Conservation (phyloP, 2,113 vertebrate species). For the Perca flavescens region DNA sequence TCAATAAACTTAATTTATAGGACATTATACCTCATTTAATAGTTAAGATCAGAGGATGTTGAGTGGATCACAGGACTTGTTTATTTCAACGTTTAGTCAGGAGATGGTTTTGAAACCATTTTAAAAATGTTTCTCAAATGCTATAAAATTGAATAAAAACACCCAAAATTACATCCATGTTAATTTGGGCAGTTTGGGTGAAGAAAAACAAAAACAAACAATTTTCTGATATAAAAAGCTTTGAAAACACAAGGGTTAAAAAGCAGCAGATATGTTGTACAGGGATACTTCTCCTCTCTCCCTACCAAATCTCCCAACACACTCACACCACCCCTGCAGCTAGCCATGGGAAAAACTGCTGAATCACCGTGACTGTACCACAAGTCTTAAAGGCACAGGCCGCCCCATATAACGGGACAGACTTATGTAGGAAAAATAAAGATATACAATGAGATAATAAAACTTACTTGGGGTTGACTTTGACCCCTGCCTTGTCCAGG, state of each 20-base stretch:
- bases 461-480: slow-evolving; percentile 92
- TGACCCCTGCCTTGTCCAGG: slow-evolving; percentile 90
- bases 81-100: no score
- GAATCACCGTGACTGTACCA: slow-evolving; percentile 80
- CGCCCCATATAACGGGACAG: background rate
- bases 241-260: background rate
- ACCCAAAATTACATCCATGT: no score
- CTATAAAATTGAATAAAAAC: no score
- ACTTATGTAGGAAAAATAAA: rapidly evolving
- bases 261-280: background rate
- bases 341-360: slow-evolving; percentile 68
- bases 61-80: no score
- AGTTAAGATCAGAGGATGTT: no score
- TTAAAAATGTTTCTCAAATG: no score
- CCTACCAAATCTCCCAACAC: background rate
- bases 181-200: no score
- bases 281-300: background rate
- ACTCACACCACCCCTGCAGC: background rate
- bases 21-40: no score
- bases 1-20: no score
- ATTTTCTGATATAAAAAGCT: no score
- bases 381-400: slow-evolving; percentile 64
- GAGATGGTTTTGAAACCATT: no score
- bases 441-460: background rate
- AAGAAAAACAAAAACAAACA: no score